phyloP scores from a whole-genome alignment of 1,140 invertebrate genomes.

The Lamellibrachia luymesi region DNA sequence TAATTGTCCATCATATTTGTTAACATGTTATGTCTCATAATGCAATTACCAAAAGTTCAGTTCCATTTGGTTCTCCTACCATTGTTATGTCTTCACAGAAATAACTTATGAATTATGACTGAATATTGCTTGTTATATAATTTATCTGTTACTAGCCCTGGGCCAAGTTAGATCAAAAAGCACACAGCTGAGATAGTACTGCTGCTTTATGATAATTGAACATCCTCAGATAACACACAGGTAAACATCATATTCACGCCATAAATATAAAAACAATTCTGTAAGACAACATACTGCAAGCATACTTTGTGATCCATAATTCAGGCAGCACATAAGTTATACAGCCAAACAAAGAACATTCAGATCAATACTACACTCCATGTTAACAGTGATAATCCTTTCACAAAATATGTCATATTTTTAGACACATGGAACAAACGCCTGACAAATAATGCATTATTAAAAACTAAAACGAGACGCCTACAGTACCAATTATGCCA shows the following conservation, averaged over 20 bases:
- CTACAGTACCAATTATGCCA: background rate
- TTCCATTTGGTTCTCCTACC: background rate
- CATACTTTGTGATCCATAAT: background rate
- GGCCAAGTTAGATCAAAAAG: background rate
- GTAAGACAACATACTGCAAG: background rate
- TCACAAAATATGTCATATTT: background rate
- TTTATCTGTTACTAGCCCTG: background rate
- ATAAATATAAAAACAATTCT: background rate
- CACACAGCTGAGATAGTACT: background rate
- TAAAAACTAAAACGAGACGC: background rate
- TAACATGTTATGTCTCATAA: background rate
- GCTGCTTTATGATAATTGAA: background rate
- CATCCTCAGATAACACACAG: background rate
- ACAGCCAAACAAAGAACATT: background rate
- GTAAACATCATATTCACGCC: background rate
- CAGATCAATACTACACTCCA: background rate
- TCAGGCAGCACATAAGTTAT: background rate
- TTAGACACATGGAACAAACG: background rate
- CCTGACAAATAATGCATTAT: background rate
- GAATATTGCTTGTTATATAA: background rate
- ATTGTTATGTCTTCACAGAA: background rate
- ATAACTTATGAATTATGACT: background rate
- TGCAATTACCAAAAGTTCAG: background rate
- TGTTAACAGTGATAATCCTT: background rate
- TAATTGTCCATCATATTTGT: background rate